These are phyloP conservation scores for Dryadula phaetusa DNA, from an alignment of 2,888 invertebrate species.

Conservation along the genomic window DNA sequence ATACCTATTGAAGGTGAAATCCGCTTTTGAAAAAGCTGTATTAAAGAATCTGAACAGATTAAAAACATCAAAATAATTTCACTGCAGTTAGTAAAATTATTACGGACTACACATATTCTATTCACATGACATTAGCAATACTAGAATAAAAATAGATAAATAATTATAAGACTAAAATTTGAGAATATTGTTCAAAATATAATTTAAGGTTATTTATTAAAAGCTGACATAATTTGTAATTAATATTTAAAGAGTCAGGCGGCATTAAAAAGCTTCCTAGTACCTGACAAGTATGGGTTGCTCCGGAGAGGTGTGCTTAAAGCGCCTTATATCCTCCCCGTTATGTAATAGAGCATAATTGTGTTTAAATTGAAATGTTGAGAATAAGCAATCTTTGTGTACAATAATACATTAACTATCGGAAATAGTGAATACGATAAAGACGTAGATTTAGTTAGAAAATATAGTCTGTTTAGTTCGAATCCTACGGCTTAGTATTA, in stretches of 20 bases:
- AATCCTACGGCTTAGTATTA: no score
- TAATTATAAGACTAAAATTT: background rate
- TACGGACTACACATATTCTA: background rate
- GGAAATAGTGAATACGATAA: background rate
- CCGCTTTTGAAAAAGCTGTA: no score
- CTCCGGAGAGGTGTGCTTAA: slow-evolving; percentile 66
- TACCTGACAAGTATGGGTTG: slow-evolving; percentile 76
- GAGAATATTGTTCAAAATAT: slow-evolving; percentile 1
- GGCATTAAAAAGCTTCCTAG: slow-evolving; percentile 78
- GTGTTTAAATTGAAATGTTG: slow-evolving; percentile 58
- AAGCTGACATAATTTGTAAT: slow-evolving; percentile 6
- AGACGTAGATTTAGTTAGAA: no score
- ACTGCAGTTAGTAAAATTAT: no score
- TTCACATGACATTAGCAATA: background rate
- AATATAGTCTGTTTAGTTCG: no score
- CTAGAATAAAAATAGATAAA: background rate
- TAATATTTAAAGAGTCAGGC: slow-evolving; percentile 69
- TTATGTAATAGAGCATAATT: slow-evolving; percentile 61
- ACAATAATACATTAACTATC: background rate
- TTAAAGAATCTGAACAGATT: no score
- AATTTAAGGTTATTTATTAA: slow-evolving; percentile 6
- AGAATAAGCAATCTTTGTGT: slow-evolving; percentile 62
- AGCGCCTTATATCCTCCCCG: slow-evolving; percentile 56
- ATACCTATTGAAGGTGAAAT: no score
- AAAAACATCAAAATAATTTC: no score